Base-by-base conservation (phyloP, 2,113 vertebrate species). In the Oncorhynchus kisutch region DNA sequence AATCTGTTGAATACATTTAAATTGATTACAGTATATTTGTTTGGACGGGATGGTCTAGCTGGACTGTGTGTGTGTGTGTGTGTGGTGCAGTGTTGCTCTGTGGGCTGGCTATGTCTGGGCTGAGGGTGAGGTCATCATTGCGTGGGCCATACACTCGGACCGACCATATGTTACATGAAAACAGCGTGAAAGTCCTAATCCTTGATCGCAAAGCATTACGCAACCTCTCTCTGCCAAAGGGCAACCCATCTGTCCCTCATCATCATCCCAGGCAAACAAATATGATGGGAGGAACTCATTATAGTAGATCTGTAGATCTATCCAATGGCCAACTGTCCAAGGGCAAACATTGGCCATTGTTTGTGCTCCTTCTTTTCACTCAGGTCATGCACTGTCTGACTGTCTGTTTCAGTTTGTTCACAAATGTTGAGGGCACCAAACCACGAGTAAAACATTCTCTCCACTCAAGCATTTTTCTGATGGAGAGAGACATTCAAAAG, bases 121-220 rank as follows among this genome's bases (percentile, higher is more conserved):
- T 81, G 87, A 72, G 11, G 85, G 83, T 82, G 76, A 87, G 72
- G 78, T 78, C 78, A 72, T 57, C 72, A 31, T 45, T 81, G 80
- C 57, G 82, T 87, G 83, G 72, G 82, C 25, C 13, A 2, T 24
- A 7, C 12, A 77, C 59, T 71, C 22, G 5, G 49, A 80, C 81
- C 87, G 45, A 80, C 81, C 88, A 87, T 89, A 89, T 91, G 91
- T 82, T 89, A 73, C 74, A 86, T 83, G 78, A 82, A 88, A 87
- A 78, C 81, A 70, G 83, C 88, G 87, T 84, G 80, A 90, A 86
- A 84, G 86, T 73, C 80, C 74, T 83, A 86, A 88, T 87, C 83
- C 84, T 74, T 51, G 24, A 81, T 34, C 11, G n/a, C 71, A 70
- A 73, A 49, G 74, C 78, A 72, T 87, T 86, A 88, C 4, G 72